A percentile compares a stretch with the other conserved stretches of the same genome.
Conservation (phyloP, 2,888 invertebrate species). For the Thelaira solivaga region DNA sequence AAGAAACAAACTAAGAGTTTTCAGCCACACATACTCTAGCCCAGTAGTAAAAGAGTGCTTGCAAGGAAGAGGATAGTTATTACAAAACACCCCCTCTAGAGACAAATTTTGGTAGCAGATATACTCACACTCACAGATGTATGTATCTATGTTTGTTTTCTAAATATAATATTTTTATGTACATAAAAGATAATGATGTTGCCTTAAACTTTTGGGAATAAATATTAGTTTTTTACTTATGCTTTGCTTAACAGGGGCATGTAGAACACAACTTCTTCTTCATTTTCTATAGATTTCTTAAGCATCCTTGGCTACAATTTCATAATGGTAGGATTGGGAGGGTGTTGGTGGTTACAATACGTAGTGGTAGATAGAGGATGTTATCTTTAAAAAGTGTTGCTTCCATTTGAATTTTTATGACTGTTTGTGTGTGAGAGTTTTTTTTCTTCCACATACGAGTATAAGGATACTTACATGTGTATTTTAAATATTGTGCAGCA, state of each 20-base stretch:
- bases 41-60: not conserved
- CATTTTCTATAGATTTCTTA: conserved; percentile 42
- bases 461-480: no score
- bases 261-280: conserved; percentile 21
- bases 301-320: conserved; percentile 9
- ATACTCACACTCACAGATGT: not conserved
- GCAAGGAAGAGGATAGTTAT: conserved; percentile 35
- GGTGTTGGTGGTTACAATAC: not conserved
- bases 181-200: conserved; percentile 76
- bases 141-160: not conserved
- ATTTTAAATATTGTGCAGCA: no score
- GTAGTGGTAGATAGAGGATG: no score
- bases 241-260: not conserved
- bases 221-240: conserved; percentile 69
- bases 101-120: not conserved
- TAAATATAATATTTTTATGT: conserved; percentile 61
- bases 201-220: conserved; percentile 75
- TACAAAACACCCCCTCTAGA: conserved; percentile 34
- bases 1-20: conserved; percentile 50
- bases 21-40: not conserved
- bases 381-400: conserved; percentile 52
- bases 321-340: not conserved
- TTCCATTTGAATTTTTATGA: conserved; percentile 47
- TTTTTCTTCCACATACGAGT: not conserved
- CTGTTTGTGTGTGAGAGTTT: not conserved